These are phyloP conservation scores for Ashinkailepas kermadecensis DNA, from an alignment of 2,888 invertebrate genomes.

Conservation along the genomic window DNA sequence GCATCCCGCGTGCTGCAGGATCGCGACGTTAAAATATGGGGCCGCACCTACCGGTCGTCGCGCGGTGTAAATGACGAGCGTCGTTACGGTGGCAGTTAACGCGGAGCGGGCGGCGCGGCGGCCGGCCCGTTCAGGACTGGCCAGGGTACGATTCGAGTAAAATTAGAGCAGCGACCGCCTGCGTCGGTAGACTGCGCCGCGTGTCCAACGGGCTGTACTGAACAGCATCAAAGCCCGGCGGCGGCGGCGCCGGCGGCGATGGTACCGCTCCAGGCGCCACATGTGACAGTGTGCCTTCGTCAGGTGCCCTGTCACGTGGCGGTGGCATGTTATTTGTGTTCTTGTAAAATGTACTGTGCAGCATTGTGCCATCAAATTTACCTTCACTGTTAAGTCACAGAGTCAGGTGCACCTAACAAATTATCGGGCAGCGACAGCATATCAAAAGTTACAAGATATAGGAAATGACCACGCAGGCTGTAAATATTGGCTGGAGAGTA, in stretches of 20 bases:
- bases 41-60: neutral
- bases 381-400: no score
- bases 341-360: no score
- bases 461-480: no score
- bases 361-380: no score
- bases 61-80: neutral
- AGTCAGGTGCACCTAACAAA: no score
- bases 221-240: neutral
- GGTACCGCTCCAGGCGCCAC: no score
- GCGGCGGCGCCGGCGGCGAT: neutral
- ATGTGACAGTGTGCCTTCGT: no score
- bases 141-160: neutral
- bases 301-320: no score
- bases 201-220: neutral
- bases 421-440: no score
- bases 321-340: no score
- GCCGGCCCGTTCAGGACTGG: neutral
- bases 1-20: neutral
- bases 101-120: neutral
- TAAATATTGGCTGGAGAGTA: no score
- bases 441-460: no score
- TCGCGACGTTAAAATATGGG: neutral
- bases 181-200: neutral
- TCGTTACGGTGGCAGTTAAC: neutral
- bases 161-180: conserved; percentile 16